phyloP scores from a whole-genome alignment of 1,140 invertebrate species.

The Pachyrhynchus sulphureomaculatus region DNA sequence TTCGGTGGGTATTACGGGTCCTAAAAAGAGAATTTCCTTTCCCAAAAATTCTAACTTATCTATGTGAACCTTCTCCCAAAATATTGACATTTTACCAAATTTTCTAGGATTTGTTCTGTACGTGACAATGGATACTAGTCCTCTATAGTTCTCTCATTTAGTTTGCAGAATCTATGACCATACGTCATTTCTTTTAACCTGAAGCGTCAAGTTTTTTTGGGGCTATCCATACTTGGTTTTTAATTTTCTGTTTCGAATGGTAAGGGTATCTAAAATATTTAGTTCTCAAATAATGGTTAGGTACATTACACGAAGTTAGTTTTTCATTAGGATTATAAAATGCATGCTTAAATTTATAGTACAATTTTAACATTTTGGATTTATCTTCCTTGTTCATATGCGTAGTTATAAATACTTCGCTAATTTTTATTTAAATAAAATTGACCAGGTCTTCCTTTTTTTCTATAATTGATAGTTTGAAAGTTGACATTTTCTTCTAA shows the following conservation, averaged over 20 bases:
- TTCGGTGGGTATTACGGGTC: conserved; percentile 29
- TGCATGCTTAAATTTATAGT: not conserved
- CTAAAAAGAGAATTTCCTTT: conserved; percentile 31
- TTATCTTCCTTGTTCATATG: not conserved
- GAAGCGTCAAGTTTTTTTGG: conserved; percentile 34
- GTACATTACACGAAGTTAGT: too few relatives aligned
- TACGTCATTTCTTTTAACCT: conserved; percentile 40
- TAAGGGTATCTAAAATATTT: conserved; percentile 13
- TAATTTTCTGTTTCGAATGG: conserved; percentile 16
- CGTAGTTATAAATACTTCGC: not conserved
- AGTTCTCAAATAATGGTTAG: too few relatives aligned
- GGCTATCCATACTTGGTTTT: conserved; percentile 26
- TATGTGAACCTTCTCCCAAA: conserved; percentile 44
- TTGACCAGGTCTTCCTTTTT: too few relatives aligned
- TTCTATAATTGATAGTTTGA: too few relatives aligned
- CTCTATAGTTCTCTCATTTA: conserved; percentile 44
- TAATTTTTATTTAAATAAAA: too few relatives aligned
- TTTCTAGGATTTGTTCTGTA: not conserved
- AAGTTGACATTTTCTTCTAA: too few relatives aligned
- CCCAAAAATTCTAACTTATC: not conserved
- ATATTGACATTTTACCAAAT: conserved; percentile 48
- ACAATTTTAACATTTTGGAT: not conserved
- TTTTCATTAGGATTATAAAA: not conserved
- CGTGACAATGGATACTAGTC: conserved; percentile 55
- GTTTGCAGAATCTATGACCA: conserved; percentile 49